phyloP scores from a whole-genome alignment of 2,113 vertebrate genomes.

The Coturnix japonica region DNA sequence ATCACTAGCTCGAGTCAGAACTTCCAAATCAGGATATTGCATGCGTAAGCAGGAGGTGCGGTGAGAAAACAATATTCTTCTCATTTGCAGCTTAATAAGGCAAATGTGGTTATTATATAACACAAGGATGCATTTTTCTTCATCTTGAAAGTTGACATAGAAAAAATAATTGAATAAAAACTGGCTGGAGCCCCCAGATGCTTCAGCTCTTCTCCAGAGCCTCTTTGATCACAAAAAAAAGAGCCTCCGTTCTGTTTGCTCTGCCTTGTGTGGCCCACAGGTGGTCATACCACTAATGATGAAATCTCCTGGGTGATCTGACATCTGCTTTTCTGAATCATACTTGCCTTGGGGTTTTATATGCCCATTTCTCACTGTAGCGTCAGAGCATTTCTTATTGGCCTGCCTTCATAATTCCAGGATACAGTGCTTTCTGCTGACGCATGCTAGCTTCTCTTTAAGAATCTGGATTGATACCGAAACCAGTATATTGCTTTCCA shows the following conservation, averaged over 20 bases:
- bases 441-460: background rate
- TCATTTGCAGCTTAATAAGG: conserved; percentile 28
- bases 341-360: background rate
- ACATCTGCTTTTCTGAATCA: background rate
- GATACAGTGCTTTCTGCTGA: background rate
- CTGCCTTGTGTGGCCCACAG: background rate
- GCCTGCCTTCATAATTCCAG: background rate
- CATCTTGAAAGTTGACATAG: background rate
- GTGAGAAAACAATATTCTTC: background rate
- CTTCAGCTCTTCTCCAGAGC: background rate
- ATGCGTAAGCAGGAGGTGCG: background rate
- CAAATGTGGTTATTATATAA: conserved; percentile 39
- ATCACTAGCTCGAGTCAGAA: background rate
- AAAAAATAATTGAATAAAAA: conserved; percentile 20
- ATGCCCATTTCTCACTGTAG: background rate
- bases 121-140: conserved; percentile 1
- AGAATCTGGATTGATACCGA: background rate
- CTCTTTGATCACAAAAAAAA: background rate
- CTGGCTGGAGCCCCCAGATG: background rate
- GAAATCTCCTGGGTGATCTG: background rate
- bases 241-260: background rate
- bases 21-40: background rate
- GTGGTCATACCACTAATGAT: background rate
- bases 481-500: background rate
- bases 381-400: background rate